phyloP scores from a whole-genome alignment of 2,113 vertebrate genomes.

The Malurus cyaneus region DNA sequence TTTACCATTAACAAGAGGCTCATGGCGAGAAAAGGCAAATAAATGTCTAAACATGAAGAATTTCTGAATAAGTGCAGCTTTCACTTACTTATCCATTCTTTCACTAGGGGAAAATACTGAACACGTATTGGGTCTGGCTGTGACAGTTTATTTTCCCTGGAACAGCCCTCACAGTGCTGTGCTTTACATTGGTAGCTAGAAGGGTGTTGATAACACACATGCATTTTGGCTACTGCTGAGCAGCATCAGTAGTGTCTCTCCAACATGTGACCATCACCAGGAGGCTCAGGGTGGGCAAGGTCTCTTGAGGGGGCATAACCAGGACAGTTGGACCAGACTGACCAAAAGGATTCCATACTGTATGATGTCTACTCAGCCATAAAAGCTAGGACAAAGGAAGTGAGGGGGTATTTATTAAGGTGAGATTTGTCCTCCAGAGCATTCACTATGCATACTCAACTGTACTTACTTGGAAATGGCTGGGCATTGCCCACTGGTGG shows the following conservation, averaged over 20 bases:
- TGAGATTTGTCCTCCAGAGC: background rate
- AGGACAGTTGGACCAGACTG: background rate
- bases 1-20: background rate
- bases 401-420: background rate
- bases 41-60: background rate
- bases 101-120: background rate
- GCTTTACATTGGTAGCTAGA: background rate
- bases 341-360: background rate
- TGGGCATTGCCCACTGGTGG: background rate
- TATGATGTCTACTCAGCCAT: background rate
- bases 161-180: background rate
- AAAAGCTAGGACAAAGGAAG: background rate
- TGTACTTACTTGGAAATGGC: background rate
- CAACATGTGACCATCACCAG: background rate
- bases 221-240: background rate
- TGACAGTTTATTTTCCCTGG: background rate
- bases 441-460: background rate
- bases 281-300: rapidly evolving
- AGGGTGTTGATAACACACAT: background rate
- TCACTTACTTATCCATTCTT: background rate
- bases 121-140: background rate
- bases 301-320: background rate
- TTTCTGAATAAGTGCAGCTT: background rate
- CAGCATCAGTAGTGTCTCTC: background rate
- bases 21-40: background rate